Conservation (phyloP, 2,113 vertebrate genomes). For the Callopanchax toddi region DNA sequence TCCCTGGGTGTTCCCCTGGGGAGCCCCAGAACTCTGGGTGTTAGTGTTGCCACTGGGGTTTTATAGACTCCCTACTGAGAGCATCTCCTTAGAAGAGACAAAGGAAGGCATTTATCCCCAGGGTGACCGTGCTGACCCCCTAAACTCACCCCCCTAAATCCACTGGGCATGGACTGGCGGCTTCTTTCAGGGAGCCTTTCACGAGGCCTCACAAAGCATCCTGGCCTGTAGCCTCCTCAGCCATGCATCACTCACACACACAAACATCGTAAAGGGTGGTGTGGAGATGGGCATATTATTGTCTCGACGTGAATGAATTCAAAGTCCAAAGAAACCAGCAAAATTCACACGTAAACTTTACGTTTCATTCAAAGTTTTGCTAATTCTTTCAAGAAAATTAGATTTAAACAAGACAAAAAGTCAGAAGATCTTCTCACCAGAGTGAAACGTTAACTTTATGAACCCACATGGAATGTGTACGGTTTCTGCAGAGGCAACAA, state of each 20-base stretch:
- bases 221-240: slow-evolving; percentile 67
- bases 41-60: slow-evolving; percentile 82
- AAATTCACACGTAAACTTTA: neutral
- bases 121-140: slow-evolving; percentile 93
- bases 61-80: slow-evolving; percentile 92
- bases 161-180: slow-evolving; percentile 84
- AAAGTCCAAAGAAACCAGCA: slow-evolving; percentile 13
- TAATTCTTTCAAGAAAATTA: neutral
- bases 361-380: neutral
- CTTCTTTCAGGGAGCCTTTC: slow-evolving; percentile 86
- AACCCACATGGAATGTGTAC: too few relatives aligned
- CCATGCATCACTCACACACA: slow-evolving; percentile 52
- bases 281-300: slow-evolving; percentile 39
- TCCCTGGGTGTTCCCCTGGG: slow-evolving; percentile 72
- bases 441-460: too few relatives aligned
- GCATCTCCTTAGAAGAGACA: slow-evolving; percentile 94
- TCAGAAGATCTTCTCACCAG: neutral
- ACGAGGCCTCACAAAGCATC: slow-evolving; percentile 88
- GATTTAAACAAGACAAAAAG: neutral
- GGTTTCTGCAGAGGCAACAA: neutral
- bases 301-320: slow-evolving; percentile 5
- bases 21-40: slow-evolving; percentile 70
- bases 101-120: slow-evolving; percentile 91
- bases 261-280: slow-evolving; percentile 30
- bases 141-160: slow-evolving; percentile 94